Percentiles rank a stretch among this genome's conserved stretches.
Conservation (phyloP, 2,113 vertebrate species). For the Nothobranchius kuhntae region DNA sequence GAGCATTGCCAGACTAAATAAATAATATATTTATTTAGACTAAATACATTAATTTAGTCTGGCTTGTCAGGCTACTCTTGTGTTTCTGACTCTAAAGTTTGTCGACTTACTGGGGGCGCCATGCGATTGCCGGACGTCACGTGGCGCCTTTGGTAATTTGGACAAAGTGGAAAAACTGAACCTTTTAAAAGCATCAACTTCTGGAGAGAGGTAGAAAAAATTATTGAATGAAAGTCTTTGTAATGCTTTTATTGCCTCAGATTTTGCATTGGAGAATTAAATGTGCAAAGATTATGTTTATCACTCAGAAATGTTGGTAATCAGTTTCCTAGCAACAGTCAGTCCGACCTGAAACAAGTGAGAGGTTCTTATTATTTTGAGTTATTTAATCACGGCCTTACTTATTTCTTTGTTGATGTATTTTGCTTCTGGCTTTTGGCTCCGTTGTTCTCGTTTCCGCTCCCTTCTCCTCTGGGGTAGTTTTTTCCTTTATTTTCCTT, state of each 20-base stretch:
- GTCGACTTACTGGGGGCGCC: no score
- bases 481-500: slow-evolving; percentile 57
- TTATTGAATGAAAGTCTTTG: no score
- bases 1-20: no score
- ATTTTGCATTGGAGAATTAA: not conserved
- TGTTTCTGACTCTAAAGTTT: no score
- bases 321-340: slow-evolving; percentile 22
- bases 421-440: not conserved
- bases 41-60: no score
- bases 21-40: no score
- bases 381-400: not conserved
- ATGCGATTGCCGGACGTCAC: no score
- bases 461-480: slow-evolving; percentile 6
- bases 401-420: not conserved
- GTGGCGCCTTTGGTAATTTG: no score
- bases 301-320: slow-evolving; percentile 20
- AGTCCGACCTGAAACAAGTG: not conserved
- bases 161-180: no score
- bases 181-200: no score
- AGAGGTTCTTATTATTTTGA: not conserved
- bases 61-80: no score
- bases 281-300: slow-evolving; percentile 12
- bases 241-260: slow-evolving; percentile 28
- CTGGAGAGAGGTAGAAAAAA: no score
- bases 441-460: not conserved